phyloP scores from a whole-genome alignment of 1,140 invertebrate species.

The Paracyclopina nana region DNA sequence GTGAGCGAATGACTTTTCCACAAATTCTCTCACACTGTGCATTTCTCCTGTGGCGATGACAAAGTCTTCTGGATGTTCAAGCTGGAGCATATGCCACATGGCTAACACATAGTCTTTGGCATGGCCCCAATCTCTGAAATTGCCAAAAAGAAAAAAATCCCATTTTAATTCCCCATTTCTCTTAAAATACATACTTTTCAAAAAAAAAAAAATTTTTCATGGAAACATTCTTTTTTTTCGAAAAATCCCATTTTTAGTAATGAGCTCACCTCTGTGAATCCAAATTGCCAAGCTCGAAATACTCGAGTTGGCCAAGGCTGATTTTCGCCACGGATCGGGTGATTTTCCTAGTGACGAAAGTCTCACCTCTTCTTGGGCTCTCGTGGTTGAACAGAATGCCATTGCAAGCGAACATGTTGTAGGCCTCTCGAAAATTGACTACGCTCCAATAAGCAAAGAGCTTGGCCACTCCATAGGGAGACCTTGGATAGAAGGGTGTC shows the following conservation, averaged over 20 bases:
- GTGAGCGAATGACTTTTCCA: conserved; percentile 62
- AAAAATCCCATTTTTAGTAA: too few relatives aligned
- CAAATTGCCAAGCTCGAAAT: conserved; percentile 79
- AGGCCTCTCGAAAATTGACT: conserved; percentile 92
- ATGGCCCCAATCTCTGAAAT: conserved; percentile 99
- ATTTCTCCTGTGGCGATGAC: conserved; percentile 90
- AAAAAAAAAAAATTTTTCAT: too few relatives aligned
- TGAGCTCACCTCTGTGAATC: conserved; percentile 79
- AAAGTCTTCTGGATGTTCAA: conserved; percentile 70
- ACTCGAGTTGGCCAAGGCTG: conserved; percentile 58
- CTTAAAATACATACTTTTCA: too few relatives aligned
- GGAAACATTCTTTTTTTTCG: too few relatives aligned
- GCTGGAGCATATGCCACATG: conserved; percentile 99
- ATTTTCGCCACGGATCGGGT: conserved; percentile 95
- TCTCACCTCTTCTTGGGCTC: conserved; percentile 89
- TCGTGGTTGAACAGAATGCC: conserved; percentile 99
- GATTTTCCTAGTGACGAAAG: conserved; percentile 97
- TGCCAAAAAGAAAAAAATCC: too few relatives aligned
- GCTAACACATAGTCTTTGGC: conserved; percentile 58
- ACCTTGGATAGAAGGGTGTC: conserved; percentile 95
- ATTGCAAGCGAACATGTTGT: conserved; percentile 93
- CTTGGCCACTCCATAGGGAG: conserved; percentile 99
- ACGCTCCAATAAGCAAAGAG: conserved; percentile 91
- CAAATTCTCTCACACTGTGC: conserved; percentile 90
- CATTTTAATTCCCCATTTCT: too few relatives aligned